phyloP scores from a whole-genome alignment of 2,888 invertebrate species.

The Agonopterix alstromeriana region DNA sequence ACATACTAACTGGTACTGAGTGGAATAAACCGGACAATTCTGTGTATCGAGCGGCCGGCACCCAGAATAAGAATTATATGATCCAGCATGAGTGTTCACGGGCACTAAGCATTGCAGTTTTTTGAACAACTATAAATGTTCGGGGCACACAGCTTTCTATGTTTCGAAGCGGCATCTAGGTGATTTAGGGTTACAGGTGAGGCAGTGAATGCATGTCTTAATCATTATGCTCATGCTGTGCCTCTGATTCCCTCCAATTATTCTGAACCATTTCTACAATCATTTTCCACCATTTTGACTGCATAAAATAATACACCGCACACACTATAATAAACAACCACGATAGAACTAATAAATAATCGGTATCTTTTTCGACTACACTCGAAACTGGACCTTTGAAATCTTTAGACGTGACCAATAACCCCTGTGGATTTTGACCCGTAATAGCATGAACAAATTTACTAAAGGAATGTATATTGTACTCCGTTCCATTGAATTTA shows the following conservation, averaged over 20 bases:
- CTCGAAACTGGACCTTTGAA: slow-evolving; percentile 89
- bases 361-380: slow-evolving; percentile 84
- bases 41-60: no score
- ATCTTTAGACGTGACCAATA: slow-evolving; percentile 84
- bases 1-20: no score
- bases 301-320: slow-evolving; percentile 84
- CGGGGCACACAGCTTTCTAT: no score
- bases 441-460: slow-evolving; percentile 87
- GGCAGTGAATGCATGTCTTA: no score
- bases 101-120: no score
- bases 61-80: no score
- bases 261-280: slow-evolving; percentile 89
- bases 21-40: no score
- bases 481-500: slow-evolving; percentile 89
- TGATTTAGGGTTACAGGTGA: no score
- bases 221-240: slow-evolving; percentile 86
- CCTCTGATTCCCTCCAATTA: slow-evolving; percentile 93
- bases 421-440: slow-evolving; percentile 79
- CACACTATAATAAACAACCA: slow-evolving; percentile 91
- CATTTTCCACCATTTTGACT: slow-evolving; percentile 86
- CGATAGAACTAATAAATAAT: slow-evolving; percentile 87
- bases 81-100: no score
- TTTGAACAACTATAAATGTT: no score
- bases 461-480: slow-evolving; percentile 86
- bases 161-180: no score